Percentiles rank a stretch among this genome's conserved stretches.
Evolutionary conservation across 2,797 vertebrate genomes (phyloP).

Genomic region (Circus cinereus): DNA sequence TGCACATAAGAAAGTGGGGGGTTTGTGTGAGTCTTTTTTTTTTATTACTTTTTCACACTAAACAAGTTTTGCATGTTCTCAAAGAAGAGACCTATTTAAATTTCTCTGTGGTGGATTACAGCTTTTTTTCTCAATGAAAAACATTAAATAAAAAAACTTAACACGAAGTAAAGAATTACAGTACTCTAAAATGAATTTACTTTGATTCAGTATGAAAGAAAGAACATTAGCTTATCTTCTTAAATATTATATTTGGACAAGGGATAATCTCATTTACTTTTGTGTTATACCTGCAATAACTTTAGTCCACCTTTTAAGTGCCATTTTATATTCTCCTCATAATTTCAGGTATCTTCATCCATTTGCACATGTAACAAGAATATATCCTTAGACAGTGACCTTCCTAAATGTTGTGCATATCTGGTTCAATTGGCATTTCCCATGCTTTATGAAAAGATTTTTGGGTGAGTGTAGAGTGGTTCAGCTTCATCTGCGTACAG

Average conservation of each 20-base stretch:
- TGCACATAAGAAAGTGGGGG: neutral
- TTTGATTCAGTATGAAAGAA: neutral
- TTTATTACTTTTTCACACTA: neutral
- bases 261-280: neutral
- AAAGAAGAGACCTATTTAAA: neutral
- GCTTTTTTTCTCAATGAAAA: neutral
- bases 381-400: neutral
- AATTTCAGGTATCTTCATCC: neutral
- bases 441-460: neutral
- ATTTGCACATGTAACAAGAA: neutral
- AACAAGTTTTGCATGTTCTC: neutral
- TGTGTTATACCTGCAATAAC: neutral
- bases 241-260: neutral
- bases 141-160: neutral
- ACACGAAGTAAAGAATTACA: neutral
- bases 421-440: neutral
- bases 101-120: neutral
- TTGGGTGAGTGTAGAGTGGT: neutral
- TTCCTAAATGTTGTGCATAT: neutral
- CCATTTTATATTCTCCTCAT: neutral
- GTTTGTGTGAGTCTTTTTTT: neutral
- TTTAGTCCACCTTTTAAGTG: neutral
- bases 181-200: neutral
- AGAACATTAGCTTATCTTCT: neutral
- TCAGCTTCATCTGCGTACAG: neutral